Percentiles rank a stretch among this genome's conserved stretches.
phyloP scores from a whole-genome alignment of 2,888 invertebrate species.

The Drosophila pseudotalamancana region DNA sequence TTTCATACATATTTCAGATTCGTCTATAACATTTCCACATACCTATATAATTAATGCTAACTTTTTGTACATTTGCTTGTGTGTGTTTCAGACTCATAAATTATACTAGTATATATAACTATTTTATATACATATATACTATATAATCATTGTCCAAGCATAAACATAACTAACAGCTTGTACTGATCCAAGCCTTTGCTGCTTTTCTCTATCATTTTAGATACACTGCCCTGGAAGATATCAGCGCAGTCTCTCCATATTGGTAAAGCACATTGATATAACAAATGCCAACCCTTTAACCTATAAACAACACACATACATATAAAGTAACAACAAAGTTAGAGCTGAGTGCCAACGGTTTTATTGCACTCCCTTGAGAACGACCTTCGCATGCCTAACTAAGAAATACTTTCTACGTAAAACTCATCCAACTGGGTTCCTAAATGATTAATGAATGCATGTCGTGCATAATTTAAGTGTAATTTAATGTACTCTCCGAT shows the following conservation, averaged over 20 bases:
- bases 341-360: conserved; percentile 13
- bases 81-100: neutral
- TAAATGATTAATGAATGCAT: conserved; percentile 43
- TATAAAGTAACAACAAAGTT: conserved; percentile 3
- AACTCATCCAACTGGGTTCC: conserved; percentile 6
- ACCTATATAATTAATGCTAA: neutral
- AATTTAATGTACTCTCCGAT: conserved; percentile 34
- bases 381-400: conserved; percentile 51
- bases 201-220: conserved; percentile 76
- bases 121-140: neutral
- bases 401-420: conserved; percentile 3
- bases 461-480: conserved; percentile 45
- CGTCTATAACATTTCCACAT: neutral
- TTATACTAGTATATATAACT: neutral
- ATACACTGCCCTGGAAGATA: conserved; percentile 71
- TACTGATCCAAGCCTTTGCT: conserved; percentile 46
- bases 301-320: neutral
- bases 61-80: neutral
- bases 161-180: conserved; percentile 35
- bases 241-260: conserved; percentile 64
- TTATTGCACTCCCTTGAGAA: conserved; percentile 59
- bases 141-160: conserved; percentile 21
- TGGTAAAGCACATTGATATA: conserved; percentile 56
- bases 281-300: conserved; percentile 16
- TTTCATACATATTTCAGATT: conserved; percentile 5